Conservation (phyloP, 2,888 invertebrate species). For the Coenonympha glycerion region DNA sequence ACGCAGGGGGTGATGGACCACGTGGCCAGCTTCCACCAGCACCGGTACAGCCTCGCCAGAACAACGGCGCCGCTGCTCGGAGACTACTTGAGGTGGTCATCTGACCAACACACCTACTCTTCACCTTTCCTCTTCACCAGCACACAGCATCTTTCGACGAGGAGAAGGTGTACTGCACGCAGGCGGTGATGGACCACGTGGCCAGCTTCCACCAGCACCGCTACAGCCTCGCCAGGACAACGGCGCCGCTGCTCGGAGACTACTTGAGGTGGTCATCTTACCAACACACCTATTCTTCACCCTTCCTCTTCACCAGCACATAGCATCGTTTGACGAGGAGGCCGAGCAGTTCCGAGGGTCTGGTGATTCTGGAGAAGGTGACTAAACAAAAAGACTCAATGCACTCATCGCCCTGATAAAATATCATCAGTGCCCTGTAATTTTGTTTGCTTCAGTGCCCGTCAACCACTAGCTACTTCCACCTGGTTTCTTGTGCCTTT, state of each 20-base stretch:
- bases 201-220: constrained; percentile 90
- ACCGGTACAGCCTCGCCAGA: constrained; percentile 80
- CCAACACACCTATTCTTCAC: background rate
- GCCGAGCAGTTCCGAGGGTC: too few species aligned
- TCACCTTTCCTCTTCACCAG: too few species aligned
- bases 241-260: constrained; percentile 74
- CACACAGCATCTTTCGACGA: too few species aligned
- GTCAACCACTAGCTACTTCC: too few species aligned
- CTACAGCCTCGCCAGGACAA: constrained; percentile 74
- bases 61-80: constrained; percentile 68
- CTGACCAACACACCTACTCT: background rate
- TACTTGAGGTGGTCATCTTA: constrained; percentile 73
- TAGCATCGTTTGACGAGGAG: too few species aligned
- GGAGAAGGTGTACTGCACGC: constrained; percentile 88
- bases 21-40: constrained; percentile 89
- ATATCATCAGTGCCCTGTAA: too few species aligned
- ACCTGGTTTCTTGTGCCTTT: too few species aligned
- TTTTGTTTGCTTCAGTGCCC: too few species aligned
- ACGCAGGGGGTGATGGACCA: constrained; percentile 91
- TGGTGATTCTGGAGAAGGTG: too few species aligned
- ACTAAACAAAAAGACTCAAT: too few species aligned
- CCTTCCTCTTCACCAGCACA: too few species aligned
- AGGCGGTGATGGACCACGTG: constrained; percentile 90
- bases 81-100: constrained; percentile 78
- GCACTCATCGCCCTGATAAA: too few species aligned